Conservation (phyloP, 2,113 vertebrate species). For the Irena cyanogastra region DNA sequence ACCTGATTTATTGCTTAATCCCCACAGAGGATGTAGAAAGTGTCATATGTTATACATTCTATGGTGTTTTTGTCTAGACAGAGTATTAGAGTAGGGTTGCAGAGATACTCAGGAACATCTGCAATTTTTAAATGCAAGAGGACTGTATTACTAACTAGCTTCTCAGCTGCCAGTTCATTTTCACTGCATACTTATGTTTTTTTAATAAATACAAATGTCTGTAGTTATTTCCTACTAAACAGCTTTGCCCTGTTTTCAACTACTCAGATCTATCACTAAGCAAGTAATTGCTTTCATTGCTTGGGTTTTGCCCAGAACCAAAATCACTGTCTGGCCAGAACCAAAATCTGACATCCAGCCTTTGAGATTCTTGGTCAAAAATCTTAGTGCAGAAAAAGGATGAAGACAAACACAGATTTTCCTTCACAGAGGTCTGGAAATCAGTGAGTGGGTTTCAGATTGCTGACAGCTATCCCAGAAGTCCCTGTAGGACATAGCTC, state of each 20-base stretch:
- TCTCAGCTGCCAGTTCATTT: slow-evolving; percentile 32
- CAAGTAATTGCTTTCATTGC: background rate
- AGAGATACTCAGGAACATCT: slow-evolving; percentile 30
- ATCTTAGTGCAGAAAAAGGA: background rate
- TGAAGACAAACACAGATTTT: background rate
- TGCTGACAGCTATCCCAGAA: background rate
- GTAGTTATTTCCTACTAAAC: background rate
- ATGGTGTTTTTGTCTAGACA: slow-evolving; percentile 70
- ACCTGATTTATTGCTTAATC: slow-evolving; percentile 62
- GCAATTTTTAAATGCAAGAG: slow-evolving; percentile 25
- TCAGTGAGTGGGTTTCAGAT: background rate
- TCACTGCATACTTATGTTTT: background rate
- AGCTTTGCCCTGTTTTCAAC: background rate
- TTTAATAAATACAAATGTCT: background rate
- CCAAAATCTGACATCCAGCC: background rate
- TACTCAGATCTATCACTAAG: background rate
- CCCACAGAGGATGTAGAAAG: slow-evolving; percentile 30
- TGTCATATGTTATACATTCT: slow-evolving; percentile 14
- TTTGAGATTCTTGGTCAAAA: background rate
- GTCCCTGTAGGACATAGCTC: background rate
- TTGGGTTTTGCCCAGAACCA: background rate
- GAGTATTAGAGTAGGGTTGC: slow-evolving; percentile 38
- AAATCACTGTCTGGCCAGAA: background rate
- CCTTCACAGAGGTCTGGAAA: background rate
- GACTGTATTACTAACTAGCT: slow-evolving; percentile 4